Conservation (phyloP, 2,797 vertebrate species). For the Sebastes kiyomatsui region DNA sequence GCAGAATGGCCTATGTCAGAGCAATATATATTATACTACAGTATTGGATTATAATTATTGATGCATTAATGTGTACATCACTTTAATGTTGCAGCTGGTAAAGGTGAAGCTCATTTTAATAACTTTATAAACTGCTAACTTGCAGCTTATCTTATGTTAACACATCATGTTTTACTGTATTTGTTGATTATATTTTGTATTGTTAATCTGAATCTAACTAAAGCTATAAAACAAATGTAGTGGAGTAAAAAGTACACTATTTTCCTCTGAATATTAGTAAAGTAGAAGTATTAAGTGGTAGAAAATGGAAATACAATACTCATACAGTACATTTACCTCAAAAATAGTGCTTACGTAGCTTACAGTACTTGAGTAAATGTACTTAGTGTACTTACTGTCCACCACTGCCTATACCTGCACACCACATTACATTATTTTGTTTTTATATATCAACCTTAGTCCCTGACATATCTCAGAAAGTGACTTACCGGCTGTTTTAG, state of each 20-base stretch:
- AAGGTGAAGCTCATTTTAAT: too few relatives aligned
- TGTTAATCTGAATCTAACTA: not conserved
- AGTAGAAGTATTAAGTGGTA: not conserved
- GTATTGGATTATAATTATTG: too few relatives aligned
- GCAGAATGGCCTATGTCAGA: too few relatives aligned
- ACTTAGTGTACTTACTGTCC: not conserved
- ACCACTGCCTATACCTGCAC: not conserved
- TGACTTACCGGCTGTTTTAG: conserved; percentile 46
- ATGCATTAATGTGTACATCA: too few relatives aligned
- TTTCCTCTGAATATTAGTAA: not conserved
- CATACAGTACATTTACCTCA: too few relatives aligned
- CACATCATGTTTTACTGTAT: not conserved
- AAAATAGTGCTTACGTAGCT: too few relatives aligned
- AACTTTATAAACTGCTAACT: too few relatives aligned
- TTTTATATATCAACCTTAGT: not conserved
- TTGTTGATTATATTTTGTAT: not conserved
- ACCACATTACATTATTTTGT: not conserved
- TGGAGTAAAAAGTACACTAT: not conserved
- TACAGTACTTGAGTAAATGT: not conserved
- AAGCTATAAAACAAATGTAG: not conserved
- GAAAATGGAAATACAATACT: not conserved
- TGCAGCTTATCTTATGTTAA: not conserved
- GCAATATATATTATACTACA: too few relatives aligned
- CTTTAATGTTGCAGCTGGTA: too few relatives aligned
- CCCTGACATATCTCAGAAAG: not conserved